Conservation (phyloP, 1,140 invertebrate species). For the Platorchestia sp. region DNA sequence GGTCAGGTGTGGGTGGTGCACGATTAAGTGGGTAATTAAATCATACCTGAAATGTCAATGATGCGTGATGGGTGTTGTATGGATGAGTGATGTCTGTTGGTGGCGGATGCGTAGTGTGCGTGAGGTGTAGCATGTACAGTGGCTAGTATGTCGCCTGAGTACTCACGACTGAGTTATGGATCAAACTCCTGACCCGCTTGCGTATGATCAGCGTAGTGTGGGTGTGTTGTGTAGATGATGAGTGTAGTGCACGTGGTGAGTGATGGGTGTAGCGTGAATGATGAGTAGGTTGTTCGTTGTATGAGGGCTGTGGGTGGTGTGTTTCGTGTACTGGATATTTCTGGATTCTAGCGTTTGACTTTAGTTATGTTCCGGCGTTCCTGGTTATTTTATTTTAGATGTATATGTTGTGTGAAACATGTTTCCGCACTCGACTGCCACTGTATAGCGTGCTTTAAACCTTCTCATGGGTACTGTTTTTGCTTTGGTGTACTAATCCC, state of each 20-base stretch:
- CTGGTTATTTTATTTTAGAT: background rate
- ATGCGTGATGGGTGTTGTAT: background rate
- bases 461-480: background rate
- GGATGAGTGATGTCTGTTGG: background rate
- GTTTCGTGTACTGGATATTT: background rate
- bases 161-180: no score
- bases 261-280: background rate
- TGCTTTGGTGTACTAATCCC: background rate
- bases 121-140: background rate
- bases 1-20: background rate
- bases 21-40: background rate
- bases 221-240: background rate
- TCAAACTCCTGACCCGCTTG: no score
- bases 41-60: background rate
- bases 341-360: background rate
- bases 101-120: background rate
- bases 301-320: no score
- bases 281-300: no score
- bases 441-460: background rate
- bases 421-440: background rate
- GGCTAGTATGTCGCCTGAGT: no score
- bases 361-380: background rate
- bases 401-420: background rate
- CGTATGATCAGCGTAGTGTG: no score
- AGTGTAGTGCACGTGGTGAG: background rate